Evolutionary conservation across 2,113 vertebrate genomes (phyloP).

Genomic region (Martes martes): DNA sequence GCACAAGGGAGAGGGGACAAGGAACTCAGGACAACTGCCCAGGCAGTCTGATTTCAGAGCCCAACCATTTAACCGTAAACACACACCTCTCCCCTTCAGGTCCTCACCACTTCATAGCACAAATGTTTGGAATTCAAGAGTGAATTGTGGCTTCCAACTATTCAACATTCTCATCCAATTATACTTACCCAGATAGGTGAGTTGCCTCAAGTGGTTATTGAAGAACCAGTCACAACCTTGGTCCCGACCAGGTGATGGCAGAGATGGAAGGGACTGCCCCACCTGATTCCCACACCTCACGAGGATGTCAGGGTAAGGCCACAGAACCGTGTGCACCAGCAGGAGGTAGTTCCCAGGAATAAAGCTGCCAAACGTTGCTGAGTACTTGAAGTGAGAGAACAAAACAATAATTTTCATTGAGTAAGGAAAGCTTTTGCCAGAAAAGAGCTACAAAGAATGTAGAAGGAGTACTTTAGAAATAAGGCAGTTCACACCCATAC

Average conservation of each 20-base stretch:
- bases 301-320: conserved; percentile 57
- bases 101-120: neutral
- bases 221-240: conserved; percentile 83
- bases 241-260: conserved; percentile 48
- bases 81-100: neutral
- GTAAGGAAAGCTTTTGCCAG: neutral
- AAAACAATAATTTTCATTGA: neutral
- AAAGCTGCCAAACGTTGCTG: conserved; percentile 81
- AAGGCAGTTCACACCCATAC: neutral
- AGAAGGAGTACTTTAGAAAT: neutral
- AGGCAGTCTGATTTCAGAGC: neutral
- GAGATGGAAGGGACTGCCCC: conserved; percentile 51
- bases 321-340: conserved; percentile 73
- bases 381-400: conserved; percentile 76
- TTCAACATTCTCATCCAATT: neutral
- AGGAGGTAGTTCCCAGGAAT: conserved; percentile 75
- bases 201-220: conserved; percentile 39
- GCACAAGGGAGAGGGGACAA: neutral
- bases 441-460: neutral
- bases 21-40: neutral
- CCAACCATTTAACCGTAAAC: neutral
- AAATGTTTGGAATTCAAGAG: neutral
- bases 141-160: neutral
- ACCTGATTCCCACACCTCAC: conserved; percentile 75
- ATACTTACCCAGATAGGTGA: conserved; percentile 84